These are phyloP conservation scores for Alexandromys oeconomus DNA, from an alignment of 2,797 vertebrate genomes.

Conservation along the genomic window DNA sequence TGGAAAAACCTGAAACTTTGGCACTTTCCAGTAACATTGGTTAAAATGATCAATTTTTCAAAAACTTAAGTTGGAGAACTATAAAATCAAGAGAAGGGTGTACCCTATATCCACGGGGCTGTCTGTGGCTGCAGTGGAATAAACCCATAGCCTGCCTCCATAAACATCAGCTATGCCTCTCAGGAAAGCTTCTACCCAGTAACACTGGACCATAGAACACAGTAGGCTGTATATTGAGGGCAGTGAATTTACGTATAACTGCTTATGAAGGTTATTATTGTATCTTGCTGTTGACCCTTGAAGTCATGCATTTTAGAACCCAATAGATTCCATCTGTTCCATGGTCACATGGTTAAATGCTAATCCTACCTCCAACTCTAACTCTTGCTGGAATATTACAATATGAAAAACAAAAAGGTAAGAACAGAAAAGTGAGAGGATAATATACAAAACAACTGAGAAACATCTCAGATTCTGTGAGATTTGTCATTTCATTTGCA, in stretches of 20 bases:
- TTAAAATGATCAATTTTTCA: slow-evolving; percentile 63
- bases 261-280: slow-evolving; percentile 52
- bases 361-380: not conserved
- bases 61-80: slow-evolving; percentile 21
- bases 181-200: not conserved
- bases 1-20: not conserved
- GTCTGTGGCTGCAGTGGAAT: slow-evolving; percentile 32
- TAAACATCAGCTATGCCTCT: slow-evolving; percentile 21
- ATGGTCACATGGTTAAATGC: not conserved
- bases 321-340: slow-evolving; percentile 35
- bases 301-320: slow-evolving; percentile 2
- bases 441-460: not conserved
- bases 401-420: slow-evolving; percentile 45
- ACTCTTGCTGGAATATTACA: not conserved
- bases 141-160: not conserved
- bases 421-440: slow-evolving; percentile 14
- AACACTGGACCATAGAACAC: not conserved
- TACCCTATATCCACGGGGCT: not conserved
- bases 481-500: not conserved
- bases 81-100: not conserved
- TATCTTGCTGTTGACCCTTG: not conserved
- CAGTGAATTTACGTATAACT: slow-evolving; percentile 27
- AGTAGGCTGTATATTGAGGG: not conserved
- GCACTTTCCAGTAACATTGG: slow-evolving; percentile 3
- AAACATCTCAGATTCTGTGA: slow-evolving; percentile 1